Evolutionary conservation across 1,140 invertebrate genomes (phyloP), one percentile per base, ranked within the genome.

Genomic region (Myzus persicae): DNA sequence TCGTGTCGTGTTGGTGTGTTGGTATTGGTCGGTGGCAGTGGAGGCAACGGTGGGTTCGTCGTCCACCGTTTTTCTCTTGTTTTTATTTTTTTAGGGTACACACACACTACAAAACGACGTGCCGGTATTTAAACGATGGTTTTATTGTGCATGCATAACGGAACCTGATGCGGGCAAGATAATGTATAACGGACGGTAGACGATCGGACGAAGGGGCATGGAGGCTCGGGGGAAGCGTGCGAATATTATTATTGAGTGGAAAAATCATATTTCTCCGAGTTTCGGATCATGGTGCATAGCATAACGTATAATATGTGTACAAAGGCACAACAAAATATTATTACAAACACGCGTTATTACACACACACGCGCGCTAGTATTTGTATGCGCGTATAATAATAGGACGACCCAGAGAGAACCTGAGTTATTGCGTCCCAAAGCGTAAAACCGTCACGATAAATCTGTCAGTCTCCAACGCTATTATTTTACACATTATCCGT

Each of bases 381-480:
- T 42, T 81, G 40, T 81, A 20, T 81, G 40, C 44, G 8, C 44
- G 67, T 91, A 82, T 36, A 46, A 82, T 36, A 46, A 82, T 46
- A 92, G 76, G 90, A 76, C 9, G 42, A 91, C 40, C 22, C n/a
- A n/a, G 22, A 40, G 90, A 82, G 42, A 82, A 92, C 42, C 76
- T 92, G 48, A 92, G 76, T 92, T 92, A 92, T 92, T 92, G 90
- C 76, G 46, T 82, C 59, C 90, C 90, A 82, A 82, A 82, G 67
- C 42, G 42, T 92, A 92, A 92, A 92, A 92, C 90, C 76, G 90
- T 92, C 90, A 38, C 90, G 90, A 92, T 92, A 92, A 92, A 92
- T 92, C 67, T 81, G 90, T 82, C 90, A 82, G 90, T 92, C 90
- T 92, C 90, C 67, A 67, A 26, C 89, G 51, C 89, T 90, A 67